These are phyloP conservation scores for Maccullochella peelii DNA, from an alignment of 2,113 vertebrate genomes.

Conservation along the genomic window DNA sequence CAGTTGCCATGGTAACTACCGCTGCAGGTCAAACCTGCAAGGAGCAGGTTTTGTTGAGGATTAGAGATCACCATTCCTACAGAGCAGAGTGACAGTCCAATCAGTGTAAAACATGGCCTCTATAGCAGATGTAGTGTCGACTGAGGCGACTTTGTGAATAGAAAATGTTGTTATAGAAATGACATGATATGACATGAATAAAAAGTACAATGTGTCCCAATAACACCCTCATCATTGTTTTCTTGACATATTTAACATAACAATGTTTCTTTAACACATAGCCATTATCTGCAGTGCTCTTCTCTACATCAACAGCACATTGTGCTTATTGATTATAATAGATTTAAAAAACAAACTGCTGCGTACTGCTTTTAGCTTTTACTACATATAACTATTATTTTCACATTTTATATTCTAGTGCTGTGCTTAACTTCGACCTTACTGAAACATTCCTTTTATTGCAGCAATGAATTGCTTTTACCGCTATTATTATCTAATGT, in stretches of 20 bases:
- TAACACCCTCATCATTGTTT: background rate
- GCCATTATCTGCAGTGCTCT: too few relatives aligned
- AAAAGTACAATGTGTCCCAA: background rate
- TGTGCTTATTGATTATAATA: background rate
- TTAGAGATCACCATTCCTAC: background rate
- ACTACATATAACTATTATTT: background rate
- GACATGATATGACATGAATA: background rate
- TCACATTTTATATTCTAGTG: background rate
- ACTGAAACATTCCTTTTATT: background rate
- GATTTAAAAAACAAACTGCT: background rate
- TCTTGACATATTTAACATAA: too few relatives aligned
- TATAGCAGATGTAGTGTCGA: too few relatives aligned
- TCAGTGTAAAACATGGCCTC: background rate
- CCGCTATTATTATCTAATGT: background rate
- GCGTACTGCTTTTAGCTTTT: background rate
- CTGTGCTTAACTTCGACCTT: background rate
- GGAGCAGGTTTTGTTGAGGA: background rate
- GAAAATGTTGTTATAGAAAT: background rate
- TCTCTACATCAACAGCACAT: background rate
- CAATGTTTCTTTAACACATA: too few relatives aligned
- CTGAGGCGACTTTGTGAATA: background rate
- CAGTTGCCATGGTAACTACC: slow-evolving; percentile 16
- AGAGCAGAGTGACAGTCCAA: background rate
- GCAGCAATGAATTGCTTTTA: background rate
- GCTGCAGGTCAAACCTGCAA: background rate